These are phyloP conservation scores for Pantherophis alleghaniensis DNA, from an alignment of 2,797 vertebrate species.

Conservation along the genomic window DNA sequence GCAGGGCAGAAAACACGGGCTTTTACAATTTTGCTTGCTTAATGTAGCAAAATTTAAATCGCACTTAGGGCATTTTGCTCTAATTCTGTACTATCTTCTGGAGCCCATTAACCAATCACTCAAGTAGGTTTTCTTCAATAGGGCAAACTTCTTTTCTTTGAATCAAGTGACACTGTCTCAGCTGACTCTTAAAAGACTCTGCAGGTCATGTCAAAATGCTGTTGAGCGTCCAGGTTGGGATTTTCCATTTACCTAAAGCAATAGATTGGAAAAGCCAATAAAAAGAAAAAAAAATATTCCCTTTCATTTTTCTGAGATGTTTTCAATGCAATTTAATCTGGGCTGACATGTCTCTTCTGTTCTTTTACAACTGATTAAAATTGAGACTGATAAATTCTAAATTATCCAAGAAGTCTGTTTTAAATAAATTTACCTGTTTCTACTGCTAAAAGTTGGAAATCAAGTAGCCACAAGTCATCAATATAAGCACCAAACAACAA, in stretches of 20 bases:
- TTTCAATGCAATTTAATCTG: slow-evolving; percentile 35
- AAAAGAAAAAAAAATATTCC: neutral
- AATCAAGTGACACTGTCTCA: neutral
- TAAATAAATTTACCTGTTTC: slow-evolving; percentile 35
- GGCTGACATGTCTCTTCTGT: neutral
- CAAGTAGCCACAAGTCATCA: slow-evolving; percentile 39
- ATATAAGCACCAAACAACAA: slow-evolving; percentile 59
- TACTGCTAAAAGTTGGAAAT: slow-evolving; percentile 49
- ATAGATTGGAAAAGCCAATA: neutral
- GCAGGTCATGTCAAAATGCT: neutral
- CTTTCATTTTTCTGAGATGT: neutral
- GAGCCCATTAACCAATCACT: slow-evolving; percentile 9
- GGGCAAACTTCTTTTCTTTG: slow-evolving; percentile 1
- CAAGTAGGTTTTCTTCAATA: slow-evolving; percentile 28
- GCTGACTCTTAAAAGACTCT: neutral
- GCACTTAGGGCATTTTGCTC: slow-evolving; percentile 47
- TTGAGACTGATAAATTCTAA: slow-evolving; percentile 24
- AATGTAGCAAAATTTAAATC: slow-evolving; percentile 77
- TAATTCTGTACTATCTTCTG: slow-evolving; percentile 18
- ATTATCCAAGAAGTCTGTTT: slow-evolving; percentile 32
- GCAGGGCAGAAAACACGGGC: slow-evolving; percentile 55
- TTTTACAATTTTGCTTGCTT: slow-evolving; percentile 70
- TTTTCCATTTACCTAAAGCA: slow-evolving; percentile 5
- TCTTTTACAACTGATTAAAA: slow-evolving; percentile 46
- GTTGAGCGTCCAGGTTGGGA: slow-evolving; percentile 16